A percentile compares a stretch with the other conserved stretches of the same genome.
Evolutionary conservation across 1,140 invertebrate species (phyloP).

Genomic region (Panagrolaimus sp.): DNA sequence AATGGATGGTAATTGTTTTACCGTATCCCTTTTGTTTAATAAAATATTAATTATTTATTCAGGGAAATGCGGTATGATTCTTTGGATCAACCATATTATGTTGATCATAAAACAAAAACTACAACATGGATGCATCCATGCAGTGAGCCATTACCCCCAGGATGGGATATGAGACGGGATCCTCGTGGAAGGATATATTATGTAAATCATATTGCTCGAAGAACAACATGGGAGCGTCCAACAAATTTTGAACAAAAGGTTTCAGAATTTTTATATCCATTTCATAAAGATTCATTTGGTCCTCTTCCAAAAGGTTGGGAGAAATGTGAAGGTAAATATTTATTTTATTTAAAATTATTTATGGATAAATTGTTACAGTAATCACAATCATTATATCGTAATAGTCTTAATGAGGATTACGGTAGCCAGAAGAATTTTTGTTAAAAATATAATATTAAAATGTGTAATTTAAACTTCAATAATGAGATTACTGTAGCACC

Average conservation of each 20-base stretch:
- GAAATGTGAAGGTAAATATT: conserved; percentile 72
- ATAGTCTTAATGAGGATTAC: too few species aligned
- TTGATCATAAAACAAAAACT: conserved; percentile 65
- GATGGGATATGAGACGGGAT: conserved; percentile 90
- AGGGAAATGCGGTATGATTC: conserved; percentile 61
- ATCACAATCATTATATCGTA: too few species aligned
- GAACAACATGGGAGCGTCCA: conserved; percentile 95
- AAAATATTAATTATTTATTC: too few species aligned
- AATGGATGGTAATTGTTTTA: too few species aligned
- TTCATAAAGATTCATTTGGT: conserved; percentile 78
- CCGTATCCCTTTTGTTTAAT: too few species aligned
- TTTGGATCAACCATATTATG: conserved; percentile 64
- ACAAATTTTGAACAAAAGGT: conserved; percentile 76
- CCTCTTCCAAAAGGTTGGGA: conserved; percentile 91
- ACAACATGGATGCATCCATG: conserved; percentile 79
- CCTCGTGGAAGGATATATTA: conserved; percentile 89
- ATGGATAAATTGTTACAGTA: too few species aligned
- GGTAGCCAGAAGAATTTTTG: too few species aligned
- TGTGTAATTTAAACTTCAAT: too few species aligned
- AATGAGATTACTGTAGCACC: too few species aligned
- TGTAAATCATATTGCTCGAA: conserved; percentile 90
- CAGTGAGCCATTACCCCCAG: conserved; percentile 44
- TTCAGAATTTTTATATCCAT: conserved; percentile 75
- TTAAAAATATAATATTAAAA: too few species aligned
- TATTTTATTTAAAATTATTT: too few species aligned